phyloP scores from a whole-genome alignment of 1,140 invertebrate species.

The Physella acuta region DNA sequence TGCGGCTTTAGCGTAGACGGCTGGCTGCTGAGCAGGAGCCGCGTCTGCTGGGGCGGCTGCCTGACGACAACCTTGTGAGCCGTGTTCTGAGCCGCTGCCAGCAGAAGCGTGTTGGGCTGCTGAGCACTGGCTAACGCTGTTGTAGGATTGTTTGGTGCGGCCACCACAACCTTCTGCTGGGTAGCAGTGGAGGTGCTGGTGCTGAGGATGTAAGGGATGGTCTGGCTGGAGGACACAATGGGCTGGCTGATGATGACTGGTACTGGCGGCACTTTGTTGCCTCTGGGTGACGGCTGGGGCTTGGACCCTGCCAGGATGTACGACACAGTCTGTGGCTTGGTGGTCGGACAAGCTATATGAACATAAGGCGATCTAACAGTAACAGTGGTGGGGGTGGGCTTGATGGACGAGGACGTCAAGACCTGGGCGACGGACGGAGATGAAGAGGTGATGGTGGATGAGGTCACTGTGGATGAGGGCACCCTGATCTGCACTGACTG shows the following conservation, averaged over 20 bases:
- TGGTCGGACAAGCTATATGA: slow-evolving; percentile 15
- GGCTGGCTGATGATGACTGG: slow-evolving; percentile 13
- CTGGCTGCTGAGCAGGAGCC: not conserved
- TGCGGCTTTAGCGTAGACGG: not conserved
- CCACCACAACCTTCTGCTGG: slow-evolving; percentile 9
- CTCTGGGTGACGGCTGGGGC: not conserved
- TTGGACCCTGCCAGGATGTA: not conserved
- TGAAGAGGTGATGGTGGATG: slow-evolving; percentile 2
- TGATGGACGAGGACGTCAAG: not conserved
- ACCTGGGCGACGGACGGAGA: not conserved
- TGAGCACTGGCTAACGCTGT: not conserved
- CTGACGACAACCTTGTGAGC: slow-evolving; percentile 1
- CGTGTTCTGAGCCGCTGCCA: not conserved
- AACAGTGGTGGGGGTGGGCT: not conserved
- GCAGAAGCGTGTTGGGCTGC: not conserved
- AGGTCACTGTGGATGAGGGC: not conserved
- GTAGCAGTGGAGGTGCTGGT: not conserved
- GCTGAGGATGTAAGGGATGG: not conserved
- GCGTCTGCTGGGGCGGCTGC: not conserved
- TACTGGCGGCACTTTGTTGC: not conserved
- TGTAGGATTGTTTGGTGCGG: not conserved
- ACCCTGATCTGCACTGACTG: not conserved
- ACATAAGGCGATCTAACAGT: slow-evolving; percentile 13
- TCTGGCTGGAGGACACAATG: not conserved
- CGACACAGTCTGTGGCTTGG: slow-evolving; percentile 19